Base-by-base conservation (phyloP, 2,888 invertebrate species). In the Ditula angustiorana region DNA sequence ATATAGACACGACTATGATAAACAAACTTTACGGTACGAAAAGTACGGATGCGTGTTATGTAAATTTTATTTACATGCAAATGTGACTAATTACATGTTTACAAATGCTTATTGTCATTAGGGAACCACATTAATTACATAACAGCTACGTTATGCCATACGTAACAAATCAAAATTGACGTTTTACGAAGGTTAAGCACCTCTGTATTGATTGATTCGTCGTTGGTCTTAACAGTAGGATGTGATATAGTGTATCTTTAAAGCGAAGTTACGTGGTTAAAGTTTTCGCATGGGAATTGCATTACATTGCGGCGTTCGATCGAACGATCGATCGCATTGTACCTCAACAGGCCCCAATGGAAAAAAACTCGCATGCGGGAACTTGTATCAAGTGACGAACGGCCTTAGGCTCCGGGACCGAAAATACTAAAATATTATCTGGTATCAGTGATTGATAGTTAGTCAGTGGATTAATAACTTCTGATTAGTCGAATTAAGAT, bases 71-170 rank as follows among this genome's bases (percentile, higher is more conserved):
- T 77, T 83, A 84, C 82, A 87, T 74, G 74, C 74, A 64, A 57
- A 71, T 72, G 69, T 74, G 74, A 72, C 69, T 77, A 72, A 75
- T 78, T 79, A 76, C 69, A 80, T 76, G 79, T 80, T 75, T 82
- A 85, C 80, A 84, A 86, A 86, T 85, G 82, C 82, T 90, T 90
- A 91, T 90, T 90, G 90, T 90, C 90, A 85, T 83, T 80, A 83
- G 69, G 80, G 78, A 82, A 82, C 82, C 79, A 80, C 70, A 75
- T 69, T 74, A 53, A 73, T 71, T 67, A 67, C 26, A 55, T 52
- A 49, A 66, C 59, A 33, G 60, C 50, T 60, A 64, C 60, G 59
- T 67, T 69, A 52, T 19, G 65, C 53, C 72, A 71, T 72, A 74
- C 70, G 71, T 71, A 70, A 10, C 16, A 46, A 47, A 49, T 62